phyloP scores from a whole-genome alignment of 2,113 vertebrate species.

The Alaudala cheleensis region DNA sequence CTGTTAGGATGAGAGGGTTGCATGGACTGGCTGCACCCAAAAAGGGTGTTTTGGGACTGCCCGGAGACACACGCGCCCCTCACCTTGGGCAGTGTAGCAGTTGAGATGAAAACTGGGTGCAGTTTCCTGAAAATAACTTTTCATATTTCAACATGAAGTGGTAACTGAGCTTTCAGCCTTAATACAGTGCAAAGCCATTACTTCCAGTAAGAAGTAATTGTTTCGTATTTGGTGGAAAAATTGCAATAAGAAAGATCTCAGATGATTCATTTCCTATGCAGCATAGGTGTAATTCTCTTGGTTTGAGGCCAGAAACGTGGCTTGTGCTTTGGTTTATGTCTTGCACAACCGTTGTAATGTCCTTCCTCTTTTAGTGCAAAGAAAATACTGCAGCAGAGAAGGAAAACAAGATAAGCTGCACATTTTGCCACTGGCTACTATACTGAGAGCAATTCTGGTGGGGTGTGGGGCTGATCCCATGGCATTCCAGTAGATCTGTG shows the following conservation, averaged over 20 bases:
- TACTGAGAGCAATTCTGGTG: neutral
- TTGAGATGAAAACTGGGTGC: conserved; percentile 40
- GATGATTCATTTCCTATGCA: conserved; percentile 60
- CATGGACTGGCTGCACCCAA: neutral
- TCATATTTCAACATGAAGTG: neutral
- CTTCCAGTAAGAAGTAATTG: conserved; percentile 41
- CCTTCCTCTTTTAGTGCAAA: conserved; percentile 9
- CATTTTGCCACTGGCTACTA: accelerated
- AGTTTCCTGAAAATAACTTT: conserved; percentile 49
- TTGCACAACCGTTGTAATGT: conserved; percentile 18
- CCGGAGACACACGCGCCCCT: neutral
- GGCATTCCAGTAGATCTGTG: neutral
- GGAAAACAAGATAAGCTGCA: neutral
- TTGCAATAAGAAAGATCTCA: conserved; percentile 22
- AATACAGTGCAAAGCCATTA: neutral
- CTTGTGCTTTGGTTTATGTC: conserved; percentile 31
- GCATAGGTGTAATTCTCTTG: conserved; percentile 54
- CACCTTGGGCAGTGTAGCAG: neutral
- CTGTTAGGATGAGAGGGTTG: neutral
- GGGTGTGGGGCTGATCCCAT: neutral
- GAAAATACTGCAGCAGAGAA: neutral
- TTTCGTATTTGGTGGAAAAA: neutral
- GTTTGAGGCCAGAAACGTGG: neutral
- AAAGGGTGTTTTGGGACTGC: neutral
- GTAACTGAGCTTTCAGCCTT: neutral